These are phyloP conservation scores for Morpho achilles DNA, from an alignment of 2,888 invertebrate species.

Conservation along the genomic window DNA sequence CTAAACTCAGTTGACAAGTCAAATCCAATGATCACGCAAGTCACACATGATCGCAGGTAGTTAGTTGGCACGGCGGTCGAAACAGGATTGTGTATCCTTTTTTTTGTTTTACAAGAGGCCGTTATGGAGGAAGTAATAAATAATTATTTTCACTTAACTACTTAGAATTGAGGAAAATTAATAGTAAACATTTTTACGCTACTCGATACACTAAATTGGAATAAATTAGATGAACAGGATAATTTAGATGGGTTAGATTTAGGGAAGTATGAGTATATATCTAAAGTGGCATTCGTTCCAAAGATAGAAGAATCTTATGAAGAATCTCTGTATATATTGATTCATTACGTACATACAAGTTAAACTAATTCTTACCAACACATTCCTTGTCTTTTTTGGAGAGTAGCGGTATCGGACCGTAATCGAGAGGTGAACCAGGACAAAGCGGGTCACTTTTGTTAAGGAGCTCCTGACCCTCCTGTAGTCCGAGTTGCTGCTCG, in stretches of 20 bases:
- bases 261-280: background rate
- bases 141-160: constrained; percentile 31
- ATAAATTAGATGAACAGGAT: background rate
- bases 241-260: background rate
- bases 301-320: constrained; percentile 26
- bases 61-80: constrained; percentile 50
- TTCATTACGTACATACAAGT: constrained; percentile 29
- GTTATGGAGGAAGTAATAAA: constrained; percentile 63
- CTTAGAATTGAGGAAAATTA: background rate
- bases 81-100: constrained; percentile 65
- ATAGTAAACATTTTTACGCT: background rate
- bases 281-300: constrained; percentile 27
- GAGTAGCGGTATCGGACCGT: constrained; percentile 81
- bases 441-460: constrained; percentile 82
- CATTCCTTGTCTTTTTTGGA: constrained; percentile 74
- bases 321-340: constrained; percentile 35
- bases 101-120: constrained; percentile 58
- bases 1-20: constrained; percentile 25
- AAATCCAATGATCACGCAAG: constrained; percentile 47
- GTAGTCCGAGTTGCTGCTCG: constrained; percentile 91
- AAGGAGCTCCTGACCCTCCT: constrained; percentile 89
- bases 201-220: background rate
- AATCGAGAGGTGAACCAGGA: constrained; percentile 77
- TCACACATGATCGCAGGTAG: constrained; percentile 67
- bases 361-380: constrained; percentile 51